A percentile compares a stretch with the other conserved stretches of the same genome.
phyloP scores from a whole-genome alignment of 2,888 invertebrate species.

The Chrysodeixis includens region DNA sequence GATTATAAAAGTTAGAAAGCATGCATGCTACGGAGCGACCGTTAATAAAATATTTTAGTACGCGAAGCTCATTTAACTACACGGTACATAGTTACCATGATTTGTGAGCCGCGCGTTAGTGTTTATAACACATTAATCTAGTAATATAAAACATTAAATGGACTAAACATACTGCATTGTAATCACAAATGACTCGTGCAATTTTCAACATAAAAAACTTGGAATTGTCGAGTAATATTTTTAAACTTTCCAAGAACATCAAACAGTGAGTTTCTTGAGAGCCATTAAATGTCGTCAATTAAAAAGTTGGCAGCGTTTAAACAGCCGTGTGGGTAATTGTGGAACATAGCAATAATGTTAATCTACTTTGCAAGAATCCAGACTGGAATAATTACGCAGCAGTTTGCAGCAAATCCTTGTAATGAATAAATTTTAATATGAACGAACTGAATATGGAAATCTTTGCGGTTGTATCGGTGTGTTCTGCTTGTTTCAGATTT shows the following conservation, averaged over 20 bases:
- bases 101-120: conserved; percentile 18
- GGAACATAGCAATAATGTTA: conserved; percentile 51
- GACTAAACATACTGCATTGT: conserved; percentile 44
- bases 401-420: conserved; percentile 46
- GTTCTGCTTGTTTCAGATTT: conserved; percentile 4
- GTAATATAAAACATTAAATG: conserved; percentile 30
- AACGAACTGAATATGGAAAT: conserved; percentile 41
- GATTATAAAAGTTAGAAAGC: conserved; percentile 31
- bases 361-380: conserved; percentile 54
- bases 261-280: conserved; percentile 34
- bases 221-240: conserved; percentile 19
- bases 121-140: conserved; percentile 37
- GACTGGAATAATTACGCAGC: conserved; percentile 51
- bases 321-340: conserved; percentile 53
- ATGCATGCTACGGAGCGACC: conserved; percentile 15
- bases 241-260: conserved; percentile 28
- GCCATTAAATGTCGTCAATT: conserved; percentile 48
- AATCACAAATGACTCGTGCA: conserved; percentile 37
- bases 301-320: conserved; percentile 56
- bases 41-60: conserved; percentile 26
- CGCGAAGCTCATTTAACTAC: conserved; percentile 16
- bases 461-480: conserved; percentile 25
- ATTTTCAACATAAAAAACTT: conserved; percentile 31
- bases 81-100: conserved; percentile 20
- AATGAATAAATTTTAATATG: conserved; percentile 52